Evolutionary conservation across 2,888 invertebrate species (phyloP).

Genomic region (Girardia tigrina): DNA sequence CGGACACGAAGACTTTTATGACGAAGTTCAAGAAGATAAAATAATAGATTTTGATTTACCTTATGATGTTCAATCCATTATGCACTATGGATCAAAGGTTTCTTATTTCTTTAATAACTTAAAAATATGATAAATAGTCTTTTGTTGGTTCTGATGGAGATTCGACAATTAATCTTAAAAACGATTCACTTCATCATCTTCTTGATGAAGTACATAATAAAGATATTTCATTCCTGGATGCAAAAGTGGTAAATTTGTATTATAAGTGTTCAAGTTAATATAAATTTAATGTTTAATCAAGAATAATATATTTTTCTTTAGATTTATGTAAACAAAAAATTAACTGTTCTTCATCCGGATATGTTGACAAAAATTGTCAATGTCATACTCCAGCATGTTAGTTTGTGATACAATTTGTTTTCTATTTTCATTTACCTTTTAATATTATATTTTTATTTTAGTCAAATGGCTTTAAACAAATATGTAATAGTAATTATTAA

Average conservation of each 20-base stretch:
- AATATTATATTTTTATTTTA: too few relatives aligned
- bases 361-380: background rate
- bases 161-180: background rate
- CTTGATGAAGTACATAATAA: background rate
- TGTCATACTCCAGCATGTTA: background rate
- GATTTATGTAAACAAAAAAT: background rate
- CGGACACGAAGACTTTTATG: background rate
- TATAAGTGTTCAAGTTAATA: background rate
- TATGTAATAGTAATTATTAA: too few relatives aligned
- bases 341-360: background rate
- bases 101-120: background rate
- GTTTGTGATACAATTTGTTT: too few relatives aligned
- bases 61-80: background rate
- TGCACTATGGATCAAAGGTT: conserved; percentile 11
- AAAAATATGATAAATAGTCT: background rate
- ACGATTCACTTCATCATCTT: background rate
- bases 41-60: background rate
- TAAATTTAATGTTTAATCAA: background rate
- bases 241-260: background rate
- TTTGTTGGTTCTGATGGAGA: background rate
- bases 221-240: background rate
- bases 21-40: background rate
- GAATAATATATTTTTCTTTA: background rate
- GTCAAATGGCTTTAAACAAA: too few relatives aligned
- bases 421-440: too few relatives aligned